Evolutionary conservation across 1,140 invertebrate species (phyloP).

Genomic region (Drosophila micromelanica): DNA sequence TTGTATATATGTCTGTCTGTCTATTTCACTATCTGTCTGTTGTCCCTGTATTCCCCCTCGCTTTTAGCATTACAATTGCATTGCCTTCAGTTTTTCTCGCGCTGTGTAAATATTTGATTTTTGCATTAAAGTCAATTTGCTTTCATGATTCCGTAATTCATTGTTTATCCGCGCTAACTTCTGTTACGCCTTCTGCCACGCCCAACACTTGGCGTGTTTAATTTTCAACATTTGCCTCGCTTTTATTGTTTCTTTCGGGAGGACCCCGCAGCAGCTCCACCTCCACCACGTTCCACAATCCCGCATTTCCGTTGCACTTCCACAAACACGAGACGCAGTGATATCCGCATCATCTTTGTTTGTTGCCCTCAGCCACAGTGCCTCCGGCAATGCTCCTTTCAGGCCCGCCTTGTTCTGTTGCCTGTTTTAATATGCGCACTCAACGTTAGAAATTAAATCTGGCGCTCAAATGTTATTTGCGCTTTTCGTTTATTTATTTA

Average conservation of each 20-base stretch:
- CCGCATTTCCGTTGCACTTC: conserved; percentile 77
- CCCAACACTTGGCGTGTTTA: conserved; percentile 46
- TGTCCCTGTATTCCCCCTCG: background rate
- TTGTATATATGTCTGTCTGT: conserved; percentile 27
- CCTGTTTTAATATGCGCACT: conserved; percentile 81
- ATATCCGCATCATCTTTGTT: conserved; percentile 82
- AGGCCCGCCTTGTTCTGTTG: conserved; percentile 18
- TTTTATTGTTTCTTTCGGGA: conserved; percentile 73
- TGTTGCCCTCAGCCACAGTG: conserved; percentile 57
- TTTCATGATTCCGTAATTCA: conserved; percentile 84
- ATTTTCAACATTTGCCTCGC: conserved; percentile 43
- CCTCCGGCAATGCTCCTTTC: conserved; percentile 15
- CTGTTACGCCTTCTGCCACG: conserved; percentile 68
- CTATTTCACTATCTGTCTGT: conserved; percentile 5
- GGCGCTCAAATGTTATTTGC: conserved; percentile 82
- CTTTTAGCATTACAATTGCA: conserved; percentile 61
- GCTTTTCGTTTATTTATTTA: conserved; percentile 83
- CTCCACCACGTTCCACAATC: conserved; percentile 16
- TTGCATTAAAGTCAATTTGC: conserved; percentile 83
- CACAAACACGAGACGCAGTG: conserved; percentile 52
- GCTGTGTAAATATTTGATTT: conserved; percentile 83
- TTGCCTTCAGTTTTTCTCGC: conserved; percentile 58
- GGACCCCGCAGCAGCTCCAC: background rate
- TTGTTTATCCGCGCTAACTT: conserved; percentile 81
- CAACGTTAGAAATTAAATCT: conserved; percentile 83